A percentile compares a stretch with the other conserved stretches of the same genome.
phyloP scores from a whole-genome alignment of 1,140 invertebrate species.

The Saccostrea glomerata region DNA sequence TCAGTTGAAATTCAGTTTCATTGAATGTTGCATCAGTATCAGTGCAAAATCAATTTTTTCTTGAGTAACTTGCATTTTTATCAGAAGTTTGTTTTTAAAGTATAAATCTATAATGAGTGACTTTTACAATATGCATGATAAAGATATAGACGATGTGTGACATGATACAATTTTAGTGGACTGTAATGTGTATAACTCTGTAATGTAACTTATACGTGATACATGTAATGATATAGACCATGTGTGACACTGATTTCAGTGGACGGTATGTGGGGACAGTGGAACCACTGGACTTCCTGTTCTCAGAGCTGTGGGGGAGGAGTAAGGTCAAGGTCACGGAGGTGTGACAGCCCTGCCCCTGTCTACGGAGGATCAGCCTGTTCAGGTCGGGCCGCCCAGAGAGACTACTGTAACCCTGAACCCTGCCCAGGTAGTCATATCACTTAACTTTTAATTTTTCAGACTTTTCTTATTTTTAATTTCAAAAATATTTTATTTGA shows the following conservation, averaged over 20 bases:
- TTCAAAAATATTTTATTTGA: too few species aligned
- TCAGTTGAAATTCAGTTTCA: too few species aligned
- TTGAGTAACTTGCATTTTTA: too few species aligned
- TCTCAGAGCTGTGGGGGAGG: slow-evolving; percentile 73
- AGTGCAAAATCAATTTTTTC: too few species aligned
- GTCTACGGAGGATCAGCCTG: slow-evolving; percentile 68
- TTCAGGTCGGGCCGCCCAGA: slow-evolving; percentile 63
- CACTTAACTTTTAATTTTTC: too few species aligned
- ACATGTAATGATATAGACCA: neutral
- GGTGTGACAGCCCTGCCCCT: slow-evolving; percentile 72
- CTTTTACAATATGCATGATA: too few species aligned
- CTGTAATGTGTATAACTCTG: too few species aligned
- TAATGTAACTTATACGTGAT: neutral
- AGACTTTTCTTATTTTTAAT: too few species aligned
- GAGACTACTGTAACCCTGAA: slow-evolving; percentile 75
- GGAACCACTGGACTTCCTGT: slow-evolving; percentile 67
- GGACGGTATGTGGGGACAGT: slow-evolving; percentile 51
- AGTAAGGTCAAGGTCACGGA: slow-evolving; percentile 58
- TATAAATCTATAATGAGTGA: too few species aligned
- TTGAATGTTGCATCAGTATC: too few species aligned
- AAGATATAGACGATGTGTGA: neutral
- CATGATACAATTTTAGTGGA: too few species aligned
- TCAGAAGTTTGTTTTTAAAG: too few species aligned
- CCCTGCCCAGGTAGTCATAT: slow-evolving; percentile 72
- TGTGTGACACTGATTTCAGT: slow-evolving; percentile 18